Percentiles rank a stretch among this genome's conserved stretches.
Evolutionary conservation across 2,888 invertebrate genomes (phyloP).

Genomic region (Molorchus minor): DNA sequence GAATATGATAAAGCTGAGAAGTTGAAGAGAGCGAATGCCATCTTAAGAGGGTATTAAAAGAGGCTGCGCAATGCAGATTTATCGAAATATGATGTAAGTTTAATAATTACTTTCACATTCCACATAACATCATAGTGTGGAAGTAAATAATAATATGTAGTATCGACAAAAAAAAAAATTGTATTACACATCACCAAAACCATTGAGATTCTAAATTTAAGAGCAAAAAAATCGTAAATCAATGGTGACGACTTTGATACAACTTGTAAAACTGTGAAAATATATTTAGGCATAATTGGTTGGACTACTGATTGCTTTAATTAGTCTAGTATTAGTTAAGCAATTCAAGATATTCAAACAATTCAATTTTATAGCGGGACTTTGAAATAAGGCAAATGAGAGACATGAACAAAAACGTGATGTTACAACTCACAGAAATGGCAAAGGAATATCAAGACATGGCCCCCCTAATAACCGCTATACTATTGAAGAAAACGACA

Average conservation of each 20-base stretch:
- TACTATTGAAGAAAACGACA: constrained; percentile 49
- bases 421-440: constrained; percentile 68
- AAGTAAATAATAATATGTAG: too few relatives aligned
- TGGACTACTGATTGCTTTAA: too few relatives aligned
- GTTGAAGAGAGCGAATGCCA: constrained; percentile 63
- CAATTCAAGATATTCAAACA: too few relatives aligned
- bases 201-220: too few relatives aligned
- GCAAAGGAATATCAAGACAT: constrained; percentile 52
- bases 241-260: too few relatives aligned
- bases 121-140: constrained; percentile 5
- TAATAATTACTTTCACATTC: constrained; percentile 12
- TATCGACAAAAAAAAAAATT: neutral
- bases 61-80: constrained; percentile 56
- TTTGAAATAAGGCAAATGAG: constrained; percentile 68
- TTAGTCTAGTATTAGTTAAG: too few relatives aligned
- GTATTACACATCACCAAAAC: too few relatives aligned
- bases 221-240: too few relatives aligned
- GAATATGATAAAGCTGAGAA: constrained; percentile 59
- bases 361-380: constrained; percentile 65
- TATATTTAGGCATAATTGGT: too few relatives aligned
- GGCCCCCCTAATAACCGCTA: constrained; percentile 53
- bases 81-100: constrained; percentile 54
- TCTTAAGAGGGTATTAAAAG: constrained; percentile 59
- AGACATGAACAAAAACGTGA: constrained; percentile 66
- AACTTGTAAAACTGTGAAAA: too few relatives aligned